Base-by-base conservation (phyloP, 2,113 vertebrate genomes). In the Pelobates fuscus region DNA sequence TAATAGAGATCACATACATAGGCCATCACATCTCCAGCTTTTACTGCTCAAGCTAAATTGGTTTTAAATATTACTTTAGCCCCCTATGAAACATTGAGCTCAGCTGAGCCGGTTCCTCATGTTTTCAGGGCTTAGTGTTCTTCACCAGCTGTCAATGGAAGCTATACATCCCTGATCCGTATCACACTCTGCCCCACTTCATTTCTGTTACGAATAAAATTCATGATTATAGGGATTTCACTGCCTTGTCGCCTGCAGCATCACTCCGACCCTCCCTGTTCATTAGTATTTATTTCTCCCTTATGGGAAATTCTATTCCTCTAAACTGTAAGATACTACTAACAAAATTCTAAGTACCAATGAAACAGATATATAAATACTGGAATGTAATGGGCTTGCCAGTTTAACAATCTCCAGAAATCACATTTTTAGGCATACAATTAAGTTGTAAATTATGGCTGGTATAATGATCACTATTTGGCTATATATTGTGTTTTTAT, bases 1-100 rank as follows among this genome's bases (percentile, higher is more conserved):
- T 76, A 60, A 76, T 68, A 76, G 67, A 76, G 73, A 76, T 76
- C 73, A 68, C 52, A 68, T 61, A 64, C 27, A 29, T 30, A 52
- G 57, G 44, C 55, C 64, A 61, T 68, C 73, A 21, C 72, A 27
- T 55, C 73, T 61, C 25, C 41, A 24, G 73, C 64, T 76, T 61
- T 68, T 59, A 60, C 73, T 68, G 73, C 73, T 67, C 61, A 55
- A 41, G 25, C 73, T 76, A 76, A 76, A 76, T 76, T 76, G 73
- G 73, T 76, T 68, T 67, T 76, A 76, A 75, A 76, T 76, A 76
- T 76, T 68, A 67, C 73, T 76, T 76, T 68, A 76, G 65, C 73
- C 65, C 71, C 73, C 55, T 68, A 64, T 76, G 73, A 76, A 76
- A 76, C 61, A 55, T 76, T 76, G 73, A 76, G 67, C 65, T 68